Percentiles rank a stretch among this genome's conserved stretches.
Evolutionary conservation across 2,797 vertebrate genomes (phyloP).

Genomic region (Chromis chromis): DNA sequence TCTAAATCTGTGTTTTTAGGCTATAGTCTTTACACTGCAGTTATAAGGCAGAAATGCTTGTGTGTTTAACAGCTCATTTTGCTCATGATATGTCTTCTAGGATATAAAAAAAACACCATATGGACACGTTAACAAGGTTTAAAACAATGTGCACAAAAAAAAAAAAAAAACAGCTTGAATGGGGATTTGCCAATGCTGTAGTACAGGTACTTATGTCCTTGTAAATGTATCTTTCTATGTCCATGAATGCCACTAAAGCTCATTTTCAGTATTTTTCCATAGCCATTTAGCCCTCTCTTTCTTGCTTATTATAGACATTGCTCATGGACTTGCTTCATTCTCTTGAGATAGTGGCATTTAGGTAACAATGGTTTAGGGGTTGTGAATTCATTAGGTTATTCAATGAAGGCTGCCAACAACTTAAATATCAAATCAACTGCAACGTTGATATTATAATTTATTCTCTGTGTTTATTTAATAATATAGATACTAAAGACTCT

Average conservation of each 20-base stretch:
- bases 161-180: background rate
- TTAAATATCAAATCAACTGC: background rate
- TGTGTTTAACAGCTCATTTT: too few species aligned
- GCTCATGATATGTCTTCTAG: too few species aligned
- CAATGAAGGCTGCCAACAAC: background rate
- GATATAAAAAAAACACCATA: too few species aligned
- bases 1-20: too few species aligned
- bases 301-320: background rate
- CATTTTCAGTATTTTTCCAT: background rate
- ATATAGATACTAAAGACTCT: too few species aligned
- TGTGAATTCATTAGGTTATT: background rate
- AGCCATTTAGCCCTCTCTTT: background rate
- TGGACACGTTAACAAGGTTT: background rate
- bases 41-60: too few species aligned
- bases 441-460: too few species aligned
- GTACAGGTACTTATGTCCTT: background rate
- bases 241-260: background rate
- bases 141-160: background rate
- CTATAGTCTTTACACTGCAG: too few species aligned
- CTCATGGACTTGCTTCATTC: background rate
- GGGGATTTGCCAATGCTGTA: background rate
- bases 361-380: too few species aligned
- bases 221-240: background rate
- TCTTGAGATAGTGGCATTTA: background rate
- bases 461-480: too few species aligned